phyloP scores from a whole-genome alignment of 1,140 invertebrate genomes.

The Helicoverpa zea region DNA sequence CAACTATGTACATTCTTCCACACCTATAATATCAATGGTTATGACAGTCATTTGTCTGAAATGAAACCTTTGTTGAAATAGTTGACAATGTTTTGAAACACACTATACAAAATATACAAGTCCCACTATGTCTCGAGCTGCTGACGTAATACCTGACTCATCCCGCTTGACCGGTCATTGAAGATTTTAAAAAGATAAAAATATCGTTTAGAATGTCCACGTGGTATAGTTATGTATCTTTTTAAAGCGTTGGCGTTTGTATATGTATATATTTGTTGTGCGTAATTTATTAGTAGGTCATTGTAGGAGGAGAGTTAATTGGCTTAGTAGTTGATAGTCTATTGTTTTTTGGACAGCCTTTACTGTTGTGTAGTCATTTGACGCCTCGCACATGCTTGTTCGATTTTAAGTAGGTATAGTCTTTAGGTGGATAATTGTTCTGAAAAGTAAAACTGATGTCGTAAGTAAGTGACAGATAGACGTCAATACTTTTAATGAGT shows the following conservation, averaged over 20 bases:
- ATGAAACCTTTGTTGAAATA: constrained; percentile 9
- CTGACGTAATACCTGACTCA: constrained; percentile 28
- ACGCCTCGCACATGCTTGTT: too few relatives aligned
- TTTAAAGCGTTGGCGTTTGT: constrained; percentile 37
- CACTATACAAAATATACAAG: constrained; percentile 5
- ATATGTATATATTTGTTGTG: neutral
- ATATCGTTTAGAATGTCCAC: constrained; percentile 22
- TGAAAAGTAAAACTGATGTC: too few relatives aligned
- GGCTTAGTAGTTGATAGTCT: too few relatives aligned
- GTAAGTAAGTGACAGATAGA: too few relatives aligned
- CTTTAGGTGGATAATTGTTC: too few relatives aligned
- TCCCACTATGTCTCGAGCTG: neutral
- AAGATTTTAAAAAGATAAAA: constrained; percentile 48
- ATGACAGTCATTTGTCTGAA: neutral
- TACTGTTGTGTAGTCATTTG: too few relatives aligned
- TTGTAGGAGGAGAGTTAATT: neutral
- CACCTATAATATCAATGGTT: neutral
- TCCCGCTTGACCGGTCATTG: constrained; percentile 32
- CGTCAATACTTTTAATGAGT: too few relatives aligned
- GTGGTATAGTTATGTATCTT: constrained; percentile 14
- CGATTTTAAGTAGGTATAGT: too few relatives aligned
- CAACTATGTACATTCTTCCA: neutral
- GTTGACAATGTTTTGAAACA: constrained; percentile 5
- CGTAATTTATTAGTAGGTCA: constrained; percentile 12
- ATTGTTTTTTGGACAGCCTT: too few relatives aligned